These are phyloP conservation scores for Naso thynnoides DNA, from an alignment of 2,797 vertebrate species.

Conservation along the genomic window DNA sequence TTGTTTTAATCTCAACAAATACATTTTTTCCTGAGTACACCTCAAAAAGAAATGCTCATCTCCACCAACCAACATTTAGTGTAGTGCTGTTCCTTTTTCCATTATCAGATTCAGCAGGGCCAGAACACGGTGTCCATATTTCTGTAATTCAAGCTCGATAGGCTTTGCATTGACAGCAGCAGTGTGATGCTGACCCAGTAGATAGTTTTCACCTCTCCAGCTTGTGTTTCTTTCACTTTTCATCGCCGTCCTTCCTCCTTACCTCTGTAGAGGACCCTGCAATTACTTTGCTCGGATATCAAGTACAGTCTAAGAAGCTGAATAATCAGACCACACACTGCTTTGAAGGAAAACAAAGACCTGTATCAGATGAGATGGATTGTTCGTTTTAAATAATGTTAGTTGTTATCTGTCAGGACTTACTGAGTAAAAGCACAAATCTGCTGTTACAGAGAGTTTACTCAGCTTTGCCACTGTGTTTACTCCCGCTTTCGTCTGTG, in stretches of 20 bases:
- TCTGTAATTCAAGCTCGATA: slow-evolving; percentile 68
- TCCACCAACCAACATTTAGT: not conserved
- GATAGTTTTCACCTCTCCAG: slow-evolving; percentile 70
- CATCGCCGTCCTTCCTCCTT: slow-evolving; percentile 53
- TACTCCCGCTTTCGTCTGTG: slow-evolving; percentile 28
- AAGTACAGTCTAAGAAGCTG: slow-evolving; percentile 28
- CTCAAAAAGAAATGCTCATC: not conserved
- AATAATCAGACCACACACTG: slow-evolving; percentile 4
- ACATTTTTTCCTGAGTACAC: not conserved
- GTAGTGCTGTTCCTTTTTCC: slow-evolving; percentile 27
- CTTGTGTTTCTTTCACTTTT: slow-evolving; percentile 74
- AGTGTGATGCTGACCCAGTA: slow-evolving; percentile 57
- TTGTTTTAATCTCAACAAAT: not conserved
- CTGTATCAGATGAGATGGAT: not conserved
- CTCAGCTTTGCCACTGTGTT: slow-evolving; percentile 32
- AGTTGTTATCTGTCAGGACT: not conserved
- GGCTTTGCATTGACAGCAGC: slow-evolving; percentile 44
- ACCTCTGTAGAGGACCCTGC: slow-evolving; percentile 58
- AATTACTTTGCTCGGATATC: slow-evolving; percentile 38
- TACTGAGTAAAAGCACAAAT: slow-evolving; percentile 24
- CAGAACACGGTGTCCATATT: slow-evolving; percentile 56
- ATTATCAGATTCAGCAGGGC: slow-evolving; percentile 20
- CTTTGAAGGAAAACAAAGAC: slow-evolving; percentile 4
- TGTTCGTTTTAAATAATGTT: not conserved
- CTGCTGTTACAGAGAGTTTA: slow-evolving; percentile 10